Conservation (phyloP, 1,140 invertebrate species). For the Trachymyrmex septentrionalis region DNA sequence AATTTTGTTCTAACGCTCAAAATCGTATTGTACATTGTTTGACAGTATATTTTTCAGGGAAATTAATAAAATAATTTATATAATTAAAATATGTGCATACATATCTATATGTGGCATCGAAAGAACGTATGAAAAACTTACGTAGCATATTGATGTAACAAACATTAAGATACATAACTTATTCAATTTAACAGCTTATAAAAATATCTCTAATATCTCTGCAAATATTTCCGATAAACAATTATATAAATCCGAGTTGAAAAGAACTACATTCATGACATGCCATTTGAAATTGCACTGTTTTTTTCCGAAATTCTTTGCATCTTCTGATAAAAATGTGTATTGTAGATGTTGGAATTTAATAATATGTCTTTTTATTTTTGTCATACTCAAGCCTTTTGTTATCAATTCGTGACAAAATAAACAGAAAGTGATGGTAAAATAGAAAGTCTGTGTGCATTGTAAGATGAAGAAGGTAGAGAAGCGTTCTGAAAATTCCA, state of each 20-base stretch:
- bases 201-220: neutral
- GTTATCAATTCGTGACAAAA: neutral
- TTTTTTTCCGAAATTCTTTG: neutral
- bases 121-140: neutral
- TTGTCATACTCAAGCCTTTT: neutral
- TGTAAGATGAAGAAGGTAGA: neutral
- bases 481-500: constrained; percentile 20
- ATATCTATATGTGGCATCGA: neutral
- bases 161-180: neutral
- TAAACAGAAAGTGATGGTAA: neutral
- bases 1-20: neutral
- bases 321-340: neutral
- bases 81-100: neutral
- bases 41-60: neutral
- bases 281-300: neutral
- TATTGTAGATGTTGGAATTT: neutral
- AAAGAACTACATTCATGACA: neutral
- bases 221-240: neutral
- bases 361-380: neutral
- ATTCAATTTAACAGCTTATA: neutral
- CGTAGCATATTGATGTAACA: neutral
- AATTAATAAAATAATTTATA: neutral
- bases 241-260: neutral
- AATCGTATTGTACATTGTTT: neutral
- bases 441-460: neutral